Evolutionary conservation across 2,113 vertebrate genomes (phyloP).

Genomic region (Platycercus adscitus): DNA sequence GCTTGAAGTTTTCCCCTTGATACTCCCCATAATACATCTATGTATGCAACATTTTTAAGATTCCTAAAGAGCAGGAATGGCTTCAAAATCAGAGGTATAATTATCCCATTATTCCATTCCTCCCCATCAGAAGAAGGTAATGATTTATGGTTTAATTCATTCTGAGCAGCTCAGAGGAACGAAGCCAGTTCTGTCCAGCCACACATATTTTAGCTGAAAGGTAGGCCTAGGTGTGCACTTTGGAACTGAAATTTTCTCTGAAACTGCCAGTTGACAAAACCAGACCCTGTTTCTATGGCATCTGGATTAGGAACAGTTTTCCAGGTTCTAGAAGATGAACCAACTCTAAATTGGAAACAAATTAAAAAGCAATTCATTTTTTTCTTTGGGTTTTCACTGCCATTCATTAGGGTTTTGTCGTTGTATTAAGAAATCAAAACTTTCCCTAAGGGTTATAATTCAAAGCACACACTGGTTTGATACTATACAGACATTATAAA

Average conservation of each 20-base stretch:
- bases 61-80: neutral
- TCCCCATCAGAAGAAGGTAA: neutral
- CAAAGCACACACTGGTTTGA: neutral
- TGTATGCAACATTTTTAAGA: neutral
- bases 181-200: neutral
- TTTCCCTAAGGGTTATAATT: neutral
- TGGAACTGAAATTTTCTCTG: neutral
- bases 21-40: neutral
- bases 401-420: neutral
- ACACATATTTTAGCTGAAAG: neutral
- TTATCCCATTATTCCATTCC: neutral
- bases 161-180: neutral
- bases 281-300: neutral
- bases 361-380: fast-evolving
- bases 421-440: neutral
- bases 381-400: neutral
- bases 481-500: neutral
- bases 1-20: neutral
- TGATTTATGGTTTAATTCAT: neutral
- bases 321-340: neutral
- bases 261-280: neutral
- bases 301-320: neutral
- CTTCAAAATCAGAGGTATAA: neutral
- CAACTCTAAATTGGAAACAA: neutral
- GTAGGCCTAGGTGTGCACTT: neutral